A percentile compares a stretch with the other conserved stretches of the same genome.
Conservation (phyloP, 2,797 vertebrate species). For the Chelmon rostratus region DNA sequence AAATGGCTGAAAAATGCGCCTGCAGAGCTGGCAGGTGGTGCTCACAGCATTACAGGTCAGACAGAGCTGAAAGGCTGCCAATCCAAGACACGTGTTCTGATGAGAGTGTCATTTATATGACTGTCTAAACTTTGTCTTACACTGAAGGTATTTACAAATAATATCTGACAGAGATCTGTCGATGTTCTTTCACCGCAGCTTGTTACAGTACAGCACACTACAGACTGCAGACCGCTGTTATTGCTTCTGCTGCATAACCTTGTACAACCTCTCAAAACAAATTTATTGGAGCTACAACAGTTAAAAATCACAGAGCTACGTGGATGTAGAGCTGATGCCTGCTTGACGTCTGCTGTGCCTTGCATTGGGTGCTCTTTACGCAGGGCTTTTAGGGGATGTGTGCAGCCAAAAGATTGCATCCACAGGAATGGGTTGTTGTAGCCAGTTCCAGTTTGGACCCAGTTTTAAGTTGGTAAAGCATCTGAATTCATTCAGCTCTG, state of each 20-base stretch:
- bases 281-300: not conserved
- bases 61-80: slow-evolving; percentile 37
- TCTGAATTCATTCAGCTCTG: not conserved
- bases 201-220: not conserved
- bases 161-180: not conserved
- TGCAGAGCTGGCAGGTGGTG: slow-evolving; percentile 67
- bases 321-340: not conserved
- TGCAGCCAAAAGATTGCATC: not conserved
- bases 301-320: not conserved
- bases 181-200: slow-evolving; percentile 1
- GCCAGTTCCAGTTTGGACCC: not conserved
- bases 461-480: slow-evolving; percentile 1
- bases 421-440: not conserved
- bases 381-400: not conserved
- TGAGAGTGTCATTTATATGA: slow-evolving; percentile 29
- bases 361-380: not conserved
- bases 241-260: not conserved
- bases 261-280: not conserved
- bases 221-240: not conserved
- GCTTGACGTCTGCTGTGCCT: not conserved
- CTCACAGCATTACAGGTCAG: slow-evolving; percentile 42
- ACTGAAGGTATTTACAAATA: slow-evolving; percentile 17
- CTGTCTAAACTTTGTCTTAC: slow-evolving; percentile 26
- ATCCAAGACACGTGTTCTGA: slow-evolving; percentile 30
- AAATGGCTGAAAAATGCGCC: slow-evolving; percentile 68